Evolutionary conservation across 2,888 invertebrate genomes (phyloP).

Genomic region (Serripes groenlandicus): DNA sequence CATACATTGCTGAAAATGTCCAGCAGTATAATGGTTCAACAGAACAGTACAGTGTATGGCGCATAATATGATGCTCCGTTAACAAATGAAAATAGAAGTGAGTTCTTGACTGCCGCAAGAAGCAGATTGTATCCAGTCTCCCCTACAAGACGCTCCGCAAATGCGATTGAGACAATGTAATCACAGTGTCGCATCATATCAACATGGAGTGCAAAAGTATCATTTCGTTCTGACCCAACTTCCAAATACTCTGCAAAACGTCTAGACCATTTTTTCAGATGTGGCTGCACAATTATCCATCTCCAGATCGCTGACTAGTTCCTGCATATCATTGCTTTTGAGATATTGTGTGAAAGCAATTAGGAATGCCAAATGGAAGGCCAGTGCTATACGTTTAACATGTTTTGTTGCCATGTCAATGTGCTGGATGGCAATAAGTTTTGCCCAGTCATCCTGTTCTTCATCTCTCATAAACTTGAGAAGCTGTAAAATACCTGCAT

Average conservation of each 20-base stretch:
- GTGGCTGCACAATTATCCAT: neutral
- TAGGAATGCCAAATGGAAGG: constrained; percentile 33
- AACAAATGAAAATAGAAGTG: constrained; percentile 59
- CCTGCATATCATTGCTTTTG: neutral
- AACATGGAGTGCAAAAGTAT: constrained; percentile 52
- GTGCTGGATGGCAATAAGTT: constrained; percentile 42
- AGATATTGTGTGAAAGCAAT: constrained; percentile 25
- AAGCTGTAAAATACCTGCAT: constrained; percentile 55
- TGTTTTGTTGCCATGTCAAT: constrained; percentile 48
- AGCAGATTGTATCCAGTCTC: constrained; percentile 53
- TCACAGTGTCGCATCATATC: constrained; percentile 64
- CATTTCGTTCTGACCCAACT: constrained; percentile 29
- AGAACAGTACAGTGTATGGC: constrained; percentile 54
- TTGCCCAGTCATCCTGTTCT: constrained; percentile 46
- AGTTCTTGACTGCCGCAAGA: constrained; percentile 53
- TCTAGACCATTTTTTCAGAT: constrained; percentile 31
- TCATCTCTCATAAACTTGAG: constrained; percentile 54
- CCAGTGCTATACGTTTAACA: constrained; percentile 18
- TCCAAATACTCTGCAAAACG: constrained; percentile 25
- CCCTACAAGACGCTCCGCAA: constrained; percentile 62
- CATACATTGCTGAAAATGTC: constrained; percentile 51
- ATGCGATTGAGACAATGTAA: constrained; percentile 47
- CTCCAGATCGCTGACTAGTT: constrained; percentile 29
- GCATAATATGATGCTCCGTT: constrained; percentile 64
- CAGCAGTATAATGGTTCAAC: constrained; percentile 39